Percentiles rank a stretch among this genome's conserved stretches.
phyloP scores from a whole-genome alignment of 2,113 vertebrate genomes.

The Mystacornis crossleyi region DNA sequence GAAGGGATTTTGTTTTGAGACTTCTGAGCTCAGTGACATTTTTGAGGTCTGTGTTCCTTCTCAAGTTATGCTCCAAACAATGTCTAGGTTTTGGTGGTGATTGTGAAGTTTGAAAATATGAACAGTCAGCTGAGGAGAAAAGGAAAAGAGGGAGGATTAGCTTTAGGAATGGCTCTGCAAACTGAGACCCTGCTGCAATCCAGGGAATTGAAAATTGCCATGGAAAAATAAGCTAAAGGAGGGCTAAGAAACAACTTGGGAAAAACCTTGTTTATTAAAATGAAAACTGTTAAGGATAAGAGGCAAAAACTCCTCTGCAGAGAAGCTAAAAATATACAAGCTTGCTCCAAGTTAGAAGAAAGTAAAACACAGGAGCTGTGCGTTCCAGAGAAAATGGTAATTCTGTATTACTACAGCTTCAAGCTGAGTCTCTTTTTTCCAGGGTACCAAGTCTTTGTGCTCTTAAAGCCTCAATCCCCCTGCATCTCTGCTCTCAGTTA shows the following conservation, averaged over 20 bases:
- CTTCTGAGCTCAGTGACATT: neutral
- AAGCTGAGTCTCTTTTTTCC: neutral
- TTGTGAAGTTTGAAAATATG: neutral
- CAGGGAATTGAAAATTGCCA: neutral
- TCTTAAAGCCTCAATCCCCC: neutral
- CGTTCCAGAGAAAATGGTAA: neutral
- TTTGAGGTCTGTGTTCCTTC: constrained; percentile 24
- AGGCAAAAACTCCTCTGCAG: neutral
- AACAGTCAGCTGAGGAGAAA: neutral
- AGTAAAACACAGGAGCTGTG: neutral
- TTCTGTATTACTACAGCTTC: neutral
- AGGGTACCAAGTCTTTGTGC: neutral
- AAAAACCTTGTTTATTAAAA: neutral
- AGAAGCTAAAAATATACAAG: neutral
- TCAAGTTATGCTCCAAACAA: neutral
- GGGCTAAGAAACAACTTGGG: neutral
- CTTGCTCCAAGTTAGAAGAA: neutral
- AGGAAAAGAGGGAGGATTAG: neutral
- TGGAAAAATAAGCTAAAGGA: neutral
- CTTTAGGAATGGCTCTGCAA: neutral
- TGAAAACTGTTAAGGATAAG: neutral
- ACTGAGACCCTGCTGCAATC: neutral
- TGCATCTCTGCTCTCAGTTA: neutral
- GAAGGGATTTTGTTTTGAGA: neutral
- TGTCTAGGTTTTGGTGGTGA: neutral